Conservation (phyloP, 2,797 vertebrate genomes). For the Hydrolagus colliei region DNA sequence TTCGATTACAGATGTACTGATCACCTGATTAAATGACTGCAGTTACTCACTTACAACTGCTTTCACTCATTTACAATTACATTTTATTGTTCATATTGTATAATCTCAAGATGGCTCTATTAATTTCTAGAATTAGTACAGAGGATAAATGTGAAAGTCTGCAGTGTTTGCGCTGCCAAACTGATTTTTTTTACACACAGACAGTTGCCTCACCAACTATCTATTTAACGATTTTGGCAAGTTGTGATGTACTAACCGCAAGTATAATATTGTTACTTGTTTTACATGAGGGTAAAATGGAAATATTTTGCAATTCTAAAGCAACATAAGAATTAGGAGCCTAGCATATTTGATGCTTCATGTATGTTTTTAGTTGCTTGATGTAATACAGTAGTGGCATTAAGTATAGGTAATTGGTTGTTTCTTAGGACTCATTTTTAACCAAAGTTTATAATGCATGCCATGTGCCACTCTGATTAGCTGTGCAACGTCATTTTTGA, state of each 20-base stretch:
- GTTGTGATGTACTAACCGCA: background rate
- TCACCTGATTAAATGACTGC: background rate
- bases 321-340: conserved; percentile 18
- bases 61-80: background rate
- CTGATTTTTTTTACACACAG: background rate
- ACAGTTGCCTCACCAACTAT: background rate
- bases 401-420: conserved; percentile 4
- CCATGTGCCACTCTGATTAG: background rate
- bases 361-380: background rate
- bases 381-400: background rate
- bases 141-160: background rate
- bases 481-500: conserved; percentile 4
- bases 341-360: background rate
- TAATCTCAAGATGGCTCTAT: background rate
- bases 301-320: background rate
- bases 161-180: background rate
- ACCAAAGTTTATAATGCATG: conserved; percentile 23
- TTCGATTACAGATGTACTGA: background rate
- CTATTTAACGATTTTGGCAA: background rate
- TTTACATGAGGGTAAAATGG: background rate
- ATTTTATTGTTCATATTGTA: conserved; percentile 14
- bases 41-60: background rate
- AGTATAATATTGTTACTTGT: background rate
- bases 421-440: background rate
- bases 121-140: background rate